A percentile compares a stretch with the other conserved stretches of the same genome.
These are phyloP conservation scores for Anseranas semipalmata DNA, from an alignment of 2,113 vertebrate species.

Conservation along the genomic window DNA sequence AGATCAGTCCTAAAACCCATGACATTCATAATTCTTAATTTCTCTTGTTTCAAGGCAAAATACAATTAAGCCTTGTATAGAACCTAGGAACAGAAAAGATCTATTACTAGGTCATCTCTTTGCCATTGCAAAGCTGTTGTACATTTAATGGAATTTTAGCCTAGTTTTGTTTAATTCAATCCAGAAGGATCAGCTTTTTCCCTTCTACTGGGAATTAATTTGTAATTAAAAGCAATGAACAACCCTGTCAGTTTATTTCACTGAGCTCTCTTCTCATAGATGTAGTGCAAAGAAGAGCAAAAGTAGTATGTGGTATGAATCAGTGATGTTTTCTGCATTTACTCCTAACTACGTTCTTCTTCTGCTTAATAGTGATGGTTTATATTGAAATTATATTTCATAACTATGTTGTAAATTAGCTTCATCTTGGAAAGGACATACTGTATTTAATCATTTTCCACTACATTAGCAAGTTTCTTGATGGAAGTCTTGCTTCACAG, in stretches of 20 bases:
- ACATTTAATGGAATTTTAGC: constrained; percentile 59
- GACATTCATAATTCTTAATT: constrained; percentile 32
- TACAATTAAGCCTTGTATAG: constrained; percentile 57
- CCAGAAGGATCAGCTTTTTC: constrained; percentile 34
- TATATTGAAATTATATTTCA: background rate
- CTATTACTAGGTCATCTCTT: constrained; percentile 53
- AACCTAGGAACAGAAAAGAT: constrained; percentile 38
- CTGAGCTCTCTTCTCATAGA: background rate
- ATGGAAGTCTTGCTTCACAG: constrained; percentile 53
- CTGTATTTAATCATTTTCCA: constrained; percentile 19
- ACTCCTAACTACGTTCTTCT: background rate
- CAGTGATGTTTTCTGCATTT: background rate
- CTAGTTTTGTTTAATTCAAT: constrained; percentile 53
- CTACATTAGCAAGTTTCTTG: constrained; percentile 16
- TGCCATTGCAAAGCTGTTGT: constrained; percentile 38
- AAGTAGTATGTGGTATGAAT: background rate
- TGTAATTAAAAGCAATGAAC: constrained; percentile 59
- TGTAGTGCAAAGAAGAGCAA: constrained; percentile 15
- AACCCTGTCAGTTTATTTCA: constrained; percentile 1
- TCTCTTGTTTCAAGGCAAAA: constrained; percentile 48
- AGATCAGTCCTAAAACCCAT: constrained; percentile 4
- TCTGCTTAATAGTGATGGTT: background rate
- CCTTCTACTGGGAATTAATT: constrained; percentile 54
- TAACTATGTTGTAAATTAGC: background rate
- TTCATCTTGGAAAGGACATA: background rate